Evolutionary conservation across 2,113 vertebrate species (phyloP).

Genomic region (Monarcha castaneiventris): DNA sequence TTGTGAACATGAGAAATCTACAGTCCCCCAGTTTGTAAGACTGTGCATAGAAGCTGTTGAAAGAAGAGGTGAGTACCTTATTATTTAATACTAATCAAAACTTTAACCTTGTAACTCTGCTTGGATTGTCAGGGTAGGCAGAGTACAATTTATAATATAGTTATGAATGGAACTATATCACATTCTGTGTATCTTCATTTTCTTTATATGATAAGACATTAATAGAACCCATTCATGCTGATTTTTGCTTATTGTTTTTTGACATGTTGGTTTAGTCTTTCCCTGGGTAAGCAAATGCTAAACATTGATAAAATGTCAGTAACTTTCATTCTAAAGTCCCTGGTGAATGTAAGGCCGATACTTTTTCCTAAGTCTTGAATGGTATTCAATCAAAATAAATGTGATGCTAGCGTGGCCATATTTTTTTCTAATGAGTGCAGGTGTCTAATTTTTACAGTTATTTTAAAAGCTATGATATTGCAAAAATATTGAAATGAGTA

Average conservation of each 20-base stretch:
- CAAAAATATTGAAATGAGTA: slow-evolving; percentile 4
- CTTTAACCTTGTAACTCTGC: neutral
- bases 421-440: neutral
- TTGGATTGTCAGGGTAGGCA: neutral
- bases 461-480: neutral
- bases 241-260: slow-evolving; percentile 53
- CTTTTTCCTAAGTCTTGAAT: slow-evolving; percentile 51
- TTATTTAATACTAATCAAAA: neutral
- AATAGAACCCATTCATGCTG: slow-evolving; percentile 42
- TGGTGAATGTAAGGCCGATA: slow-evolving; percentile 15
- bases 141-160: slow-evolving; percentile 7
- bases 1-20: slow-evolving; percentile 86
- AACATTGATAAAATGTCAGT: slow-evolving; percentile 66
- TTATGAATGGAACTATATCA: slow-evolving; percentile 19
- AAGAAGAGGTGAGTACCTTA: slow-evolving; percentile 81
- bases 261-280: slow-evolving; percentile 62
- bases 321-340: slow-evolving; percentile 31
- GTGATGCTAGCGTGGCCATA: neutral
- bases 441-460: slow-evolving; percentile 44
- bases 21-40: slow-evolving; percentile 85
- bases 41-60: slow-evolving; percentile 87
- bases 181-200: slow-evolving; percentile 47
- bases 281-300: slow-evolving; percentile 59
- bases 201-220: slow-evolving; percentile 44
- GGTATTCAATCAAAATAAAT: slow-evolving; percentile 48